phyloP scores from a whole-genome alignment of 2,797 vertebrate genomes.

The Denticeps clupeoides region DNA sequence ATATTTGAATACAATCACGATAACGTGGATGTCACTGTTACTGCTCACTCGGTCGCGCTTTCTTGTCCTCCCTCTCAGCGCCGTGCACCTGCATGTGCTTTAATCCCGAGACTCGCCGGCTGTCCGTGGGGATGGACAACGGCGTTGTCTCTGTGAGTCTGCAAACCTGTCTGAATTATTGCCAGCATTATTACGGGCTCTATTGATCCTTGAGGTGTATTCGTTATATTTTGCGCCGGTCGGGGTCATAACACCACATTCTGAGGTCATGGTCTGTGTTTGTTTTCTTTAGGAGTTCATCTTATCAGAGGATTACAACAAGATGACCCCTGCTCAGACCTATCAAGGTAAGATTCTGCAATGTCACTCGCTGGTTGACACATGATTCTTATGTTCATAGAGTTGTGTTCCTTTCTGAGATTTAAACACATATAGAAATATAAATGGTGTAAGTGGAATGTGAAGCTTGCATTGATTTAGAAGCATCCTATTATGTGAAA shows the following conservation, averaged over 20 bases:
- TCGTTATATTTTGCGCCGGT: too few species aligned
- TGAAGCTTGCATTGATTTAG: too few species aligned
- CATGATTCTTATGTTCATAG: too few species aligned
- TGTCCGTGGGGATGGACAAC: constrained; percentile 89
- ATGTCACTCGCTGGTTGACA: not conserved
- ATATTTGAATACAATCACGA: too few species aligned
- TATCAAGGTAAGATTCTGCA: constrained; percentile 78
- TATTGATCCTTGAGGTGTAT: too few species aligned
- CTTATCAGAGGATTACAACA: constrained; percentile 95
- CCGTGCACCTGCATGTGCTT: constrained; percentile 94
- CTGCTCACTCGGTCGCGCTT: constrained; percentile 14
- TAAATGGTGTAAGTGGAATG: too few species aligned
- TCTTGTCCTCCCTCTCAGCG: constrained; percentile 74
- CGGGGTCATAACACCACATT: too few species aligned
- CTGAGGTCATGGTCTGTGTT: not conserved
- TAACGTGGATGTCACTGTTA: not conserved
- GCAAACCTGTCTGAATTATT: too few species aligned
- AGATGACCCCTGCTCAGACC: constrained; percentile 80
- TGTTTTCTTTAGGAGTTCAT: constrained; percentile 74
- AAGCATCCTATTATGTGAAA: too few species aligned
- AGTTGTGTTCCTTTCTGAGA: not conserved
- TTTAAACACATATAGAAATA: too few species aligned
- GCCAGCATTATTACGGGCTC: too few species aligned
- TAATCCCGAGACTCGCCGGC: constrained; percentile 93
- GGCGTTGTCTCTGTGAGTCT: constrained; percentile 88